Evolutionary conservation across 2,113 vertebrate genomes (phyloP).

Genomic region (Saimiri boliviensis): DNA sequence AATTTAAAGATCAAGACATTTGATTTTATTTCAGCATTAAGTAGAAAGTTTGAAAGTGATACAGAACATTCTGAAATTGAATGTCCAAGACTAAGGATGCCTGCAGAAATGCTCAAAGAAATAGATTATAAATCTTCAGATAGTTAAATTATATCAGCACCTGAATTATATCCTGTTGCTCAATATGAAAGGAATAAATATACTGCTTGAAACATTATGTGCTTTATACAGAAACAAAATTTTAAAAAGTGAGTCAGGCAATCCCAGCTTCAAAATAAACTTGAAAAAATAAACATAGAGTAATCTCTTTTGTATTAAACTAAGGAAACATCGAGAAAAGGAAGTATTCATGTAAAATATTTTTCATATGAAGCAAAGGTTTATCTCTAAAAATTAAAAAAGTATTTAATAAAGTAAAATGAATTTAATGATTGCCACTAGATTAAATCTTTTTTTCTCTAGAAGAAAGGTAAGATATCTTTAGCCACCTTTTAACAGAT

Average conservation of each 20-base stretch:
- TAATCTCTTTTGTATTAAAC: not conserved
- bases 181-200: not conserved
- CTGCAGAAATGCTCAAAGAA: not conserved
- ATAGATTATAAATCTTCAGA: not conserved
- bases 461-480: not conserved
- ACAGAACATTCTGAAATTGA: not conserved
- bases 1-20: not conserved
- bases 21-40: constrained; percentile 7
- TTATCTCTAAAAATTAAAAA: not conserved
- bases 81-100: not conserved
- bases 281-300: not conserved
- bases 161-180: not conserved
- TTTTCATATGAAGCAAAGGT: not conserved
- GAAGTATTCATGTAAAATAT: not conserved
- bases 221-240: not conserved
- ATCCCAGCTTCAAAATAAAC: not conserved
- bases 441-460: not conserved
- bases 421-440: not conserved
- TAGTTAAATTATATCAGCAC: not conserved
- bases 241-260: not conserved
- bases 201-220: not conserved
- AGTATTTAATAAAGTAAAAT: not conserved
- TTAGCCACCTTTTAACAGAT: not conserved
- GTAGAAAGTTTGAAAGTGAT: constrained; percentile 15
- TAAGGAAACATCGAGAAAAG: not conserved